A percentile compares a stretch with the other conserved stretches of the same genome.
Evolutionary conservation across 2,797 vertebrate species (phyloP).

Genomic region (Siniperca obscura): DNA sequence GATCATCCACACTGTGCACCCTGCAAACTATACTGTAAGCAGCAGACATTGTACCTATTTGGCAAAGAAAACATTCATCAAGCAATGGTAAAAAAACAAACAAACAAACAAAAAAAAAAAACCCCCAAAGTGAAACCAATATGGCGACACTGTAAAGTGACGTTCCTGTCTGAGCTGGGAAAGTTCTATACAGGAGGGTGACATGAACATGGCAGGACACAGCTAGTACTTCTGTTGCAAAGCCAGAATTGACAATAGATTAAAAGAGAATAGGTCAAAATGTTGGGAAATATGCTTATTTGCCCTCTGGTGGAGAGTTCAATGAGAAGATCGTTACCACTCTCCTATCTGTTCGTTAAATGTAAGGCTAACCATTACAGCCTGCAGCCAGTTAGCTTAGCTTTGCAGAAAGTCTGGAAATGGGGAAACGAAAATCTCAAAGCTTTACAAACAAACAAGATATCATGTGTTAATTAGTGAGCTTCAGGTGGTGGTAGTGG

Average conservation of each 20-base stretch:
- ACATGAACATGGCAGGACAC: conserved; percentile 21
- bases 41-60: conserved; percentile 80
- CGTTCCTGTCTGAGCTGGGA: conserved; percentile 51
- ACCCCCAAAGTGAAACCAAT: conserved; percentile 56
- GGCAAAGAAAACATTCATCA: conserved; percentile 82
- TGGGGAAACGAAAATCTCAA: too few relatives aligned
- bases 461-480: conserved; percentile 4
- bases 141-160: conserved; percentile 61
- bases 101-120: not conserved
- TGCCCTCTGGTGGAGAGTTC: conserved; percentile 20
- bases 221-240: conserved; percentile 24
- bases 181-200: conserved; percentile 22
- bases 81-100: conserved; percentile 57
- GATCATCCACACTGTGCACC: conserved; percentile 53
- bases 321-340: not conserved
- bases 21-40: conserved; percentile 56
- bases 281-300: not conserved
- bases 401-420: conserved; percentile 11
- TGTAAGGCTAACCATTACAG: not conserved
- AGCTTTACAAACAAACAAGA: not conserved
- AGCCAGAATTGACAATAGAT: conserved; percentile 19
- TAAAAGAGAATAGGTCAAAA: conserved; percentile 3
- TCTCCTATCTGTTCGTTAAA: not conserved
- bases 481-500: not conserved
- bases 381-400: conserved; percentile 5